These are phyloP conservation scores for Pammene aurita DNA, from an alignment of 2,888 invertebrate genomes.

Conservation along the genomic window DNA sequence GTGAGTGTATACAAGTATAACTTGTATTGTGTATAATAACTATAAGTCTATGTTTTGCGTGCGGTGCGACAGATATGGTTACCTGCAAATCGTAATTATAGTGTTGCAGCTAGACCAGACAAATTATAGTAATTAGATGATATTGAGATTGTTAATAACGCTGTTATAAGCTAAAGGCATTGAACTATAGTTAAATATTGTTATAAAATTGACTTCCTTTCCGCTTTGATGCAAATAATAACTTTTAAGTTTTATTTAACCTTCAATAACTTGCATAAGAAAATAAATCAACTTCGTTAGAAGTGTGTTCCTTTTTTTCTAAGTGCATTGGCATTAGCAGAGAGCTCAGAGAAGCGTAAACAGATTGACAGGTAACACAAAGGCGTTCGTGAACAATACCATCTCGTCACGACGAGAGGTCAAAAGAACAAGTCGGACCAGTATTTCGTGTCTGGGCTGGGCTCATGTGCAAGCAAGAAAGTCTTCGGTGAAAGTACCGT, in stretches of 20 bases:
- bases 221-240: slow-evolving; percentile 22
- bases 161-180: slow-evolving; percentile 29
- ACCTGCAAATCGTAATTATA: slow-evolving; percentile 34
- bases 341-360: slow-evolving; percentile 53
- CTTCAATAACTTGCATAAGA: slow-evolving; percentile 43
- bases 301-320: slow-evolving; percentile 16
- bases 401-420: slow-evolving; percentile 60
- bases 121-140: slow-evolving; percentile 38
- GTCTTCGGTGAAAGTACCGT: slow-evolving; percentile 76
- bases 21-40: background rate
- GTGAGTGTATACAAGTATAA: slow-evolving; percentile 26
- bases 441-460: slow-evolving; percentile 56
- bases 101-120: slow-evolving; percentile 27
- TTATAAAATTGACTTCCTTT: slow-evolving; percentile 29
- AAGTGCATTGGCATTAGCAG: slow-evolving; percentile 59
- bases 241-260: background rate
- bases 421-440: slow-evolving; percentile 64
- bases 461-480: slow-evolving; percentile 66
- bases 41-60: slow-evolving; percentile 44
- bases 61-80: slow-evolving; percentile 51
- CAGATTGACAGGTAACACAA: slow-evolving; percentile 59
- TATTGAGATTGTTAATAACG: slow-evolving; percentile 35
- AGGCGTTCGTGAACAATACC: slow-evolving; percentile 63
- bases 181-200: slow-evolving; percentile 15
- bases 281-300: slow-evolving; percentile 52